phyloP scores from a whole-genome alignment of 2,113 vertebrate genomes.

The Pagrus major region DNA sequence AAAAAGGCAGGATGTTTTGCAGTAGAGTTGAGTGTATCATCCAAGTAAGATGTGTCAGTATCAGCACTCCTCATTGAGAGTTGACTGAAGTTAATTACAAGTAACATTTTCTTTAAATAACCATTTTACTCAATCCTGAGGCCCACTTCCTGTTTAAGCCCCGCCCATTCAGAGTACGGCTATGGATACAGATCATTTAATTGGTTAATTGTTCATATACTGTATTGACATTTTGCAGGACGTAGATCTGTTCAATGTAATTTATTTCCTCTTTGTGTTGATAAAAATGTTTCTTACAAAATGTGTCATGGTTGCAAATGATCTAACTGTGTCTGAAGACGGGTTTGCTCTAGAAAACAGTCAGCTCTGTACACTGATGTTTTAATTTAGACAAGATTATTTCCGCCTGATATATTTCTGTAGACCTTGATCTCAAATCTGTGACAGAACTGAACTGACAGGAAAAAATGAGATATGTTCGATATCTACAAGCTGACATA shows the following conservation, averaged over 20 bases:
- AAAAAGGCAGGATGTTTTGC: background rate
- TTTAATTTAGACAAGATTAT: background rate
- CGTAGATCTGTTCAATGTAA: background rate
- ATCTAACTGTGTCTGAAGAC: background rate
- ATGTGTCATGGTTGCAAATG: background rate
- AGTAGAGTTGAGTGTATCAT: too few species aligned
- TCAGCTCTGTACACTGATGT: background rate
- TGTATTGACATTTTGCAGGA: background rate
- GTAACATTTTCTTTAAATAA: too few species aligned
- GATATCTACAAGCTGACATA: background rate
- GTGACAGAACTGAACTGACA: slow-evolving; percentile 4
- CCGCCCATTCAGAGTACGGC: too few species aligned
- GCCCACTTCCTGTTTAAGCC: too few species aligned
- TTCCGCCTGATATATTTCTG: background rate
- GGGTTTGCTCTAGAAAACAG: background rate
- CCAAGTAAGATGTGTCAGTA: too few species aligned
- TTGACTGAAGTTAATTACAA: too few species aligned
- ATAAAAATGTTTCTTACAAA: background rate
- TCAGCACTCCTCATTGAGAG: too few species aligned
- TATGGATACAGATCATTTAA: too few species aligned
- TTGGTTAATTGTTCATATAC: too few species aligned
- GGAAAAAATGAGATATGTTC: slow-evolving; percentile 16
- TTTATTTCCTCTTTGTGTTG: background rate
- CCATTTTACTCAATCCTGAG: too few species aligned
- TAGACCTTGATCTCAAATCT: background rate